phyloP scores from a whole-genome alignment of 2,888 invertebrate genomes.

The Thyatira batis region DNA sequence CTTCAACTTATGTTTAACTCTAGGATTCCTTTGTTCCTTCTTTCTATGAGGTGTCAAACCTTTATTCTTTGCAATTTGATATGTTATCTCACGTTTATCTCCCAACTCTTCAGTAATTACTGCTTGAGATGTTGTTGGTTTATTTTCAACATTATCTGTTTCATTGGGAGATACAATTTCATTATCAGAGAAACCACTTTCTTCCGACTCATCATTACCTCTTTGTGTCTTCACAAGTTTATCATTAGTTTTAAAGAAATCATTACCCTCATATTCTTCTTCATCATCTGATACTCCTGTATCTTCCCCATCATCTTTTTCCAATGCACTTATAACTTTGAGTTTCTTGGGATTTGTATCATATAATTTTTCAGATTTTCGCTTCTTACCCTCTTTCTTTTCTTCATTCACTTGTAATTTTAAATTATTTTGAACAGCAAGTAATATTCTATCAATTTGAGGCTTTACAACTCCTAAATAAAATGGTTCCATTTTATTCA shows the following conservation, averaged over 20 bases:
- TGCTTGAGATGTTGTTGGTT: slow-evolving; percentile 58
- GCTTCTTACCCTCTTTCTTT: slow-evolving; percentile 47
- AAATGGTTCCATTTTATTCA: slow-evolving; percentile 87
- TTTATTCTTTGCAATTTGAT: slow-evolving; percentile 97
- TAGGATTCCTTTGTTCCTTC: slow-evolving; percentile 96
- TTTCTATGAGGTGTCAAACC: slow-evolving; percentile 95
- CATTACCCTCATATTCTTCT: slow-evolving; percentile 67
- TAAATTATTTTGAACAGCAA: slow-evolving; percentile 74
- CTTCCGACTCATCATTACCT: slow-evolving; percentile 64
- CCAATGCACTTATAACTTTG: slow-evolving; percentile 64
- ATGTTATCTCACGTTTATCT: slow-evolving; percentile 92
- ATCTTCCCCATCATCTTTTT: slow-evolving; percentile 71
- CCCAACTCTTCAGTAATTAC: slow-evolving; percentile 54
- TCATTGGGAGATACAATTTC: slow-evolving; percentile 53
- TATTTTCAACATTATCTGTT: slow-evolving; percentile 52
- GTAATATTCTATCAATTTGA: slow-evolving; percentile 85
- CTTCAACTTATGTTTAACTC: slow-evolving; percentile 96
- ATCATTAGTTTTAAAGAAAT: slow-evolving; percentile 49
- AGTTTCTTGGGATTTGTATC: slow-evolving; percentile 62
- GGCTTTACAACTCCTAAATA: slow-evolving; percentile 86
- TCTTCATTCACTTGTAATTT: slow-evolving; percentile 50
- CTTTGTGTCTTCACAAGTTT: slow-evolving; percentile 32
- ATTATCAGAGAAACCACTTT: slow-evolving; percentile 74
- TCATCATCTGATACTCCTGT: slow-evolving; percentile 73
- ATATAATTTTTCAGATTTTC: slow-evolving; percentile 50